Evolutionary conservation across 2,113 vertebrate species (phyloP), one percentile per base, ranked within the genome.

Genomic region (Cricetomys ansorgei): DNA sequence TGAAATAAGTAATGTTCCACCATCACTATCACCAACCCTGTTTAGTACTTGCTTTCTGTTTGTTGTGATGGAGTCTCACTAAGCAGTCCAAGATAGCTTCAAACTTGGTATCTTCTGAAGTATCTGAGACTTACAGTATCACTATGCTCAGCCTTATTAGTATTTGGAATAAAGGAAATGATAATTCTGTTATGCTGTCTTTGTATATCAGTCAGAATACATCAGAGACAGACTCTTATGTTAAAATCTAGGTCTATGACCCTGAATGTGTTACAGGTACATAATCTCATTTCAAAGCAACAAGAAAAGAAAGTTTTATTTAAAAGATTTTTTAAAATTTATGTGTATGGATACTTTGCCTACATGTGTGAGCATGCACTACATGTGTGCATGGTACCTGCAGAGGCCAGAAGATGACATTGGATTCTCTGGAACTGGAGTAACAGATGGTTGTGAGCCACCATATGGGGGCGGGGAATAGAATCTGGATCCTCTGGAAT

Each of bases 1-100:
- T 79, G 48, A 92, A 94, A 76, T 92, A 95, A 89, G 37, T 89
- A 91, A 81, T 23, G n/a, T 34, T 40, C 48, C 29, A 77, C 76
- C 55, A 86, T n/a, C 27, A 57, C 29, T 45, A 85, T 34, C 69
- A 50, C 79, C 12, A 27, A 64, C 86, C 62, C 29, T 53, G 21
- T 5, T 45, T 50, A 80, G 27, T 34, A 65, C 37, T 55, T 50
- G 12, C 5, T 67, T 53, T 87, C 40, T 34, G 7, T 21, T 59
- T 89, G 29, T n/a, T 85, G 23, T 73, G 55, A 40, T 59, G 34
- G 5, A 19, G 19, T 87, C 43, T 55, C 19, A 64, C 12, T 53
- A 64, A 50, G 27, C 12, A 64, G 9, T 37, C 4, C 7, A 64
- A 48, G 25, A 16, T 76, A 59, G 25, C 70, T 45, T 86, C 17